A percentile compares a stretch with the other conserved stretches of the same genome.
phyloP scores from a whole-genome alignment of 2,888 invertebrate genomes.

The Pachycephus smyrnensis region DNA sequence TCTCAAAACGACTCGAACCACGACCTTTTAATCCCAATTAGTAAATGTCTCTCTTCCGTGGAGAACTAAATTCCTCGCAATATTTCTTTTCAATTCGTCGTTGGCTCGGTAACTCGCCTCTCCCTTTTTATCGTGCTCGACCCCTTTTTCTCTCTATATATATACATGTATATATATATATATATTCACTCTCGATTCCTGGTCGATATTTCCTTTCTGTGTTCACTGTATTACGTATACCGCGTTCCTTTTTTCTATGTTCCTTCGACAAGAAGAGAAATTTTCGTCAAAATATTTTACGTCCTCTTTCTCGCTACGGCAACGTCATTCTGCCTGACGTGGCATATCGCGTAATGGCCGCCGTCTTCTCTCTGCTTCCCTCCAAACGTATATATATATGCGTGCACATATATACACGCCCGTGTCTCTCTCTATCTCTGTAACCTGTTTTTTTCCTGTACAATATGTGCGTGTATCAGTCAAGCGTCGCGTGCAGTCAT shows the following conservation, averaged over 20 bases:
- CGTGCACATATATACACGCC: conserved; percentile 2
- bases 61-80: background rate
- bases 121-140: background rate
- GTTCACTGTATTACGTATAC: background rate
- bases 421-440: background rate
- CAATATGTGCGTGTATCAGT: background rate
- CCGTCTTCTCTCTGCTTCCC: conserved; percentile 20
- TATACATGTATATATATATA: background rate
- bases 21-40: background rate
- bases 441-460: background rate
- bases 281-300: background rate
- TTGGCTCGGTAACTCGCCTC: background rate
- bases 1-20: background rate
- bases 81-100: background rate
- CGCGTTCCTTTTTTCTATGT: conserved; percentile 26
- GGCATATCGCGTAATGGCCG: conserved; percentile 36
- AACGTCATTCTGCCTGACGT: conserved; percentile 58
- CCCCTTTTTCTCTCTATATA: conserved; percentile 1
- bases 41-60: background rate
- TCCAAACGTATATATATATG: conserved; percentile 3
- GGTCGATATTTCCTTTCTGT: conserved; percentile 10
- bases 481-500: background rate
- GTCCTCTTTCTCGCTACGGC: conserved; percentile 31
- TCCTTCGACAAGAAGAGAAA: background rate
- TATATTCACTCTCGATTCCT: conserved; percentile 4